Base-by-base conservation (phyloP, 2,797 vertebrate genomes). In the Coregonus suidteri region DNA sequence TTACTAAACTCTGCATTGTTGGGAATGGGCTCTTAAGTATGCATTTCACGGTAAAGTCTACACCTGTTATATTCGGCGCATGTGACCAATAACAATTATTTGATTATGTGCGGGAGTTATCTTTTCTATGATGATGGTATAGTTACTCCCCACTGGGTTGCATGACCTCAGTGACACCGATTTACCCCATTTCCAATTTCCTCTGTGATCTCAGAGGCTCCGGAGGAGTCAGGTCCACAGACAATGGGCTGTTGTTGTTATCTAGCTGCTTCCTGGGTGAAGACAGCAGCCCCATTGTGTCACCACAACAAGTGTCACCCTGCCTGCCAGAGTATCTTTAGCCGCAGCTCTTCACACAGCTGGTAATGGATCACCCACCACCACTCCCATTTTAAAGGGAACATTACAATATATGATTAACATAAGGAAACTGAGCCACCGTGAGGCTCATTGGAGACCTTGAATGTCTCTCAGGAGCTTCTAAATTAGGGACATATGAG, bases 211-310 rank as follows among this genome's bases (percentile, higher is more conserved):
- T 78, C 74, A 76, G 71, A 41, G 74, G 18, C 9, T 11, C 62
- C 16, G 47, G 37, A 4, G 25, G 35, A 37, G 59, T 35, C n/a
- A 3, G 18, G 6, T 30, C 59, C 66, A 11, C 20, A 65, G 54
- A 91, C 87, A 90, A 87, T 87, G 54, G 71, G n/a, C 69, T 30
- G 35, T 25, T 65, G 77, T 82, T 90, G 89, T 90, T 71, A 1
- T 64, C 59, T 9, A 64, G 41, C 47, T 66, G 79, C 73, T 90
- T 89, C 85, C 82, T 75, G 77, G 81, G 86, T 69, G 73, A 75
- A 52, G 52, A 88, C 81, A 87, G 82, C 80, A 67, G 74, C 64
- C 80, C 81, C 31, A 81, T 87, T 88, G 86, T 88, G 41, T 47
- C 41, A 47, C 20, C 59, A 56, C 86, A 81, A 77, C 47, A 52